A percentile compares a stretch with the other conserved stretches of the same genome.
These are phyloP conservation scores for Byasa hedistus DNA, from an alignment of 2,888 invertebrate species.

Conservation along the genomic window DNA sequence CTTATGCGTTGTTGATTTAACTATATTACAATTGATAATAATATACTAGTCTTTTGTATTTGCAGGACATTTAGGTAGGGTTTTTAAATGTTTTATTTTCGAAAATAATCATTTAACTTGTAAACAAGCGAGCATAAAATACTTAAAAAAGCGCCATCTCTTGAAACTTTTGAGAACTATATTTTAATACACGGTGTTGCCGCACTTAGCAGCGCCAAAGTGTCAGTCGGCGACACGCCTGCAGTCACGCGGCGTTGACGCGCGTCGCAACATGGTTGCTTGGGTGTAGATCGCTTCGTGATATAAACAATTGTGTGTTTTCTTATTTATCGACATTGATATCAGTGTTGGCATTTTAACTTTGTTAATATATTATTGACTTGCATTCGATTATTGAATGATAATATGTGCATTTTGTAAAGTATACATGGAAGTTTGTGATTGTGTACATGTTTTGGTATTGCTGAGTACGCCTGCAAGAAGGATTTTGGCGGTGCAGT, in stretches of 20 bases:
- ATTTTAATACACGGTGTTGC: slow-evolving; percentile 46
- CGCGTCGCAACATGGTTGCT: slow-evolving; percentile 73
- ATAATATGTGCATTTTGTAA: slow-evolving; percentile 51
- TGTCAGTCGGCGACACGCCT: slow-evolving; percentile 73
- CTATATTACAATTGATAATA: not conserved
- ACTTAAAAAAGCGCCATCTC: slow-evolving; percentile 56
- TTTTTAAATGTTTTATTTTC: not conserved
- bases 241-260: slow-evolving; percentile 79
- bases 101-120: slow-evolving; percentile 15
- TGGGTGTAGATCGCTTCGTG: slow-evolving; percentile 72
- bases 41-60: not conserved
- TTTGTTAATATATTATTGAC: slow-evolving; percentile 43
- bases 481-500: slow-evolving; percentile 73
- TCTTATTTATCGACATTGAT: slow-evolving; percentile 61
- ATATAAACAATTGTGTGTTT: slow-evolving; percentile 67
- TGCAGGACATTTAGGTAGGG: too few species aligned
- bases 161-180: slow-evolving; percentile 29
- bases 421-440: slow-evolving; percentile 59
- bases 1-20: not conserved
- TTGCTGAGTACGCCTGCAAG: slow-evolving; percentile 57
- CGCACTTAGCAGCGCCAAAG: slow-evolving; percentile 58
- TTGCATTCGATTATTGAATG: slow-evolving; percentile 43
- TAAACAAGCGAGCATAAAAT: slow-evolving; percentile 29
- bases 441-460: slow-evolving; percentile 72
- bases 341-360: slow-evolving; percentile 50